Evolutionary conservation across 2,797 vertebrate genomes (phyloP).

Genomic region (Gymnodraco acuticeps): DNA sequence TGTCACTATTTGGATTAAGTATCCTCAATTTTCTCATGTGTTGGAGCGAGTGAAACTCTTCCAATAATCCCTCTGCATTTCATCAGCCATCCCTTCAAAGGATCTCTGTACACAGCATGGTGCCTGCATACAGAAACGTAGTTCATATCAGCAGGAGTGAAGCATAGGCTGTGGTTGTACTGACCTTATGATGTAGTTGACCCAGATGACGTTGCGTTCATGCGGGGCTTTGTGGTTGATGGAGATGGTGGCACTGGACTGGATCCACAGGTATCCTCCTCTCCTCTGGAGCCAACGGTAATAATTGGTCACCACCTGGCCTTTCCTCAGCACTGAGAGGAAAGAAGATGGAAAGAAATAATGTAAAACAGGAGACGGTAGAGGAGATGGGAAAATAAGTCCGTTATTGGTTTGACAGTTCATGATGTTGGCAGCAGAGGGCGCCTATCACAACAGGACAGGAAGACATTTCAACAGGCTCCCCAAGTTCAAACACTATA

Average conservation of each 20-base stretch:
- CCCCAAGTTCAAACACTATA: constrained; percentile 10
- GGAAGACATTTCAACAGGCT: constrained; percentile 31
- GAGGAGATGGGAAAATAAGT: neutral
- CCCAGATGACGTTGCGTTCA: constrained; percentile 94
- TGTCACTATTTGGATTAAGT: constrained; percentile 26
- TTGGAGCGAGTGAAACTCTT: constrained; percentile 36
- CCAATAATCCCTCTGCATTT: constrained; percentile 60
- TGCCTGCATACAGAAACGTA: constrained; percentile 37
- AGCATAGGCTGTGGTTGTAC: constrained; percentile 29
- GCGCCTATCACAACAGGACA: constrained; percentile 60
- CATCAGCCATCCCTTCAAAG: constrained; percentile 70
- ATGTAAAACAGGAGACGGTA: neutral
- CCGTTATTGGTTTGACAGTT: constrained; percentile 33
- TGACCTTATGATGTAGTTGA: constrained; percentile 93
- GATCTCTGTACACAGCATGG: constrained; percentile 47
- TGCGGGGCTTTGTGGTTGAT: constrained; percentile 92
- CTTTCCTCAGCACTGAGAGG: constrained; percentile 90
- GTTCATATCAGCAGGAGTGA: constrained; percentile 21
- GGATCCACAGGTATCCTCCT: constrained; percentile 93
- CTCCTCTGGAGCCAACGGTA: constrained; percentile 93
- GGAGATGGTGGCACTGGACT: constrained; percentile 93
- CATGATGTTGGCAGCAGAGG: constrained; percentile 72
- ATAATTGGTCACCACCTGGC: constrained; percentile 91
- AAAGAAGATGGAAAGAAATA: neutral
- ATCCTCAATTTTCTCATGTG: constrained; percentile 45